These are phyloP conservation scores for Cyrtorhinus lividipennis DNA, from an alignment of 1,140 invertebrate genomes.

Conservation along the genomic window DNA sequence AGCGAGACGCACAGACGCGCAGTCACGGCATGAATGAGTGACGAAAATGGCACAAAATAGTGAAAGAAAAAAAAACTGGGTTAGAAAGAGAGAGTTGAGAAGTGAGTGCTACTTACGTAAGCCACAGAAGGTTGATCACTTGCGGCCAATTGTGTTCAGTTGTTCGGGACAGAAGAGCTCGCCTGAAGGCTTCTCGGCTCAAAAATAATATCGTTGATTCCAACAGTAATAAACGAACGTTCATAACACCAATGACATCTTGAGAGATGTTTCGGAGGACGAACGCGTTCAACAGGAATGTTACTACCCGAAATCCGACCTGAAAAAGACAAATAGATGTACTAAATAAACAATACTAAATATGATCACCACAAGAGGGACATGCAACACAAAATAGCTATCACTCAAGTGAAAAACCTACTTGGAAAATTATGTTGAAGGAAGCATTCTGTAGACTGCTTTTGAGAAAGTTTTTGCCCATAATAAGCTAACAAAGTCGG, in stretches of 20 bases:
- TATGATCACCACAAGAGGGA: no score
- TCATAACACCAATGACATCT: slow-evolving; percentile 85
- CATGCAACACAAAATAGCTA: no score
- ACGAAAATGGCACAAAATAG: no score
- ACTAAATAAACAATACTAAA: slow-evolving; percentile 11
- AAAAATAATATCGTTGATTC: slow-evolving; percentile 88
- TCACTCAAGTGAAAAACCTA: slow-evolving; percentile 32
- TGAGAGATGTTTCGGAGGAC: slow-evolving; percentile 78
- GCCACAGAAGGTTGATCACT: slow-evolving; percentile 87
- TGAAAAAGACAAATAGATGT: slow-evolving; percentile 30
- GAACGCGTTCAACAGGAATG: slow-evolving; percentile 84
- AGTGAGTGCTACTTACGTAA: slow-evolving; percentile 49
- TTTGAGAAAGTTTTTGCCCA: slow-evolving; percentile 28
- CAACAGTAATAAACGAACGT: slow-evolving; percentile 77
- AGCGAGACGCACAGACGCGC: no score
- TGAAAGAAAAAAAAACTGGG: not conserved
- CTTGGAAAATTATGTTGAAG: slow-evolving; percentile 80
- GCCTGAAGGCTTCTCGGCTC: slow-evolving; percentile 78
- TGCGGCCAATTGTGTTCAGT: slow-evolving; percentile 66
- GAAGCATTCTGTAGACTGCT: slow-evolving; percentile 71
- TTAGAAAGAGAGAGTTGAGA: not conserved
- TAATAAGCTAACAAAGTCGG: slow-evolving; percentile 13
- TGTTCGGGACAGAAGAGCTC: slow-evolving; percentile 71
- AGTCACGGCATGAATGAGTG: no score
- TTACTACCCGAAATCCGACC: slow-evolving; percentile 61